Evolutionary conservation across 2,797 vertebrate genomes (phyloP).

Genomic region (Acanthurus leucopareius): DNA sequence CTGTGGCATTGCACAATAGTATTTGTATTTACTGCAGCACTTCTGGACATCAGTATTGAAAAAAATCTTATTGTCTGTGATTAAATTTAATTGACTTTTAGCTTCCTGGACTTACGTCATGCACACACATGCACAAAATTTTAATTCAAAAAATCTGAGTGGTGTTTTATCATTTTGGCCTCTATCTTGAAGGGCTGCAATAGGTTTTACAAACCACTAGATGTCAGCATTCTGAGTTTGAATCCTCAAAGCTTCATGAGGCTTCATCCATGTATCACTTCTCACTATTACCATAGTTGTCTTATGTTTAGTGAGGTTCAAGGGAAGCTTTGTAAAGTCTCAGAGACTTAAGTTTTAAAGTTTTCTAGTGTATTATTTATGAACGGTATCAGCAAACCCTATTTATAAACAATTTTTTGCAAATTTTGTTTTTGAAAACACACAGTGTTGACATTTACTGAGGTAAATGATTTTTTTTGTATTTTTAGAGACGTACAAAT

Average conservation of each 20-base stretch:
- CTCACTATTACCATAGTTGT: neutral
- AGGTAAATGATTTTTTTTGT: neutral
- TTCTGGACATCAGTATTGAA: neutral
- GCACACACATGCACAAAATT: neutral
- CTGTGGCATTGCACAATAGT: neutral
- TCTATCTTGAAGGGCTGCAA: slow-evolving; percentile 6
- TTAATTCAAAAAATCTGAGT: no score
- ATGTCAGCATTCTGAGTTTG: slow-evolving; percentile 23
- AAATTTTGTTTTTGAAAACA: neutral
- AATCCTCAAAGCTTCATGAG: neutral
- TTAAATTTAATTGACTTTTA: no score
- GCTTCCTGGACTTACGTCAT: neutral
- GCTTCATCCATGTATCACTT: neutral
- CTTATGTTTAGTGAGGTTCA: neutral
- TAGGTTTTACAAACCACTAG: slow-evolving; percentile 34
- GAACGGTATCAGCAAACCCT: neutral
- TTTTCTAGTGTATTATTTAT: neutral
- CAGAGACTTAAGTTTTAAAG: neutral
- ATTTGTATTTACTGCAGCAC: neutral
- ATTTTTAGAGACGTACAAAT: neutral
- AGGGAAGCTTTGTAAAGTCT: neutral
- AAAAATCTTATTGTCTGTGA: neutral
- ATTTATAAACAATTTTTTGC: neutral
- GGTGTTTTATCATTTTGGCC: neutral
- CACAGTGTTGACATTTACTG: neutral